phyloP scores from a whole-genome alignment of 2,888 invertebrate species.

The Odontocolon sp. region DNA sequence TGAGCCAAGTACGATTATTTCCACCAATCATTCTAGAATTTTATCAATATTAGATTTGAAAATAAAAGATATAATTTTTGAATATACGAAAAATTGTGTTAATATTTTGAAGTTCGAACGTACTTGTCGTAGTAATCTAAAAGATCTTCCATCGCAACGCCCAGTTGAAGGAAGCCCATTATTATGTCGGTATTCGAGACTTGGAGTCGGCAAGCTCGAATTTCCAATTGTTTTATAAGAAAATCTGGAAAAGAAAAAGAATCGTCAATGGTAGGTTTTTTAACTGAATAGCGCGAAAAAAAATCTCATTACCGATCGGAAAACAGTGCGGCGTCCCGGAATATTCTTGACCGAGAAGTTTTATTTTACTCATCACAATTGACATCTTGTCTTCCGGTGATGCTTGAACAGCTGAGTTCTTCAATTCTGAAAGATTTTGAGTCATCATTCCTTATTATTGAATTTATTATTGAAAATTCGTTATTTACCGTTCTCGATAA shows the following conservation, averaged over 20 bases:
- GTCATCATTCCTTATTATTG: too few relatives aligned
- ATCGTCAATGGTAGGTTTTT: not conserved
- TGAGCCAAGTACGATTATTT: conserved; percentile 93
- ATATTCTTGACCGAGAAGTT: conserved; percentile 89
- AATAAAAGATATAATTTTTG: conserved; percentile 37
- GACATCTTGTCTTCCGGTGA: conserved; percentile 84
- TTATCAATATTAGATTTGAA: conserved; percentile 1
- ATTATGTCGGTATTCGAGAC: conserved; percentile 90
- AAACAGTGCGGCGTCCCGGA: conserved; percentile 93
- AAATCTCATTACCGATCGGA: conserved; percentile 87
- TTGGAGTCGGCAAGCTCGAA: conserved; percentile 88
- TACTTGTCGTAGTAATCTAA: conserved; percentile 92
- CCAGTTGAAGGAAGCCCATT: conserved; percentile 88
- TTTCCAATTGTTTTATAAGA: conserved; percentile 90
- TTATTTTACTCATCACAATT: conserved; percentile 89
- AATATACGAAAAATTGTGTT: conserved; percentile 45
- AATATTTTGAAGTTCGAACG: conserved; percentile 69
- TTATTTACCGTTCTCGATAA: conserved; percentile 83
- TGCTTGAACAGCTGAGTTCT: conserved; percentile 79
- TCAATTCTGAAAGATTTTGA: conserved; percentile 82
- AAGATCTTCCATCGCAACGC: conserved; percentile 89
- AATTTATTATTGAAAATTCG: not conserved
- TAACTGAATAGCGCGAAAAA: too few relatives aligned
- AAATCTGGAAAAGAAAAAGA: conserved; percentile 83
- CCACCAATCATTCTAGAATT: conserved; percentile 86